Evolutionary conservation across 2,888 invertebrate genomes (phyloP).

Genomic region (Metalampra italica): DNA sequence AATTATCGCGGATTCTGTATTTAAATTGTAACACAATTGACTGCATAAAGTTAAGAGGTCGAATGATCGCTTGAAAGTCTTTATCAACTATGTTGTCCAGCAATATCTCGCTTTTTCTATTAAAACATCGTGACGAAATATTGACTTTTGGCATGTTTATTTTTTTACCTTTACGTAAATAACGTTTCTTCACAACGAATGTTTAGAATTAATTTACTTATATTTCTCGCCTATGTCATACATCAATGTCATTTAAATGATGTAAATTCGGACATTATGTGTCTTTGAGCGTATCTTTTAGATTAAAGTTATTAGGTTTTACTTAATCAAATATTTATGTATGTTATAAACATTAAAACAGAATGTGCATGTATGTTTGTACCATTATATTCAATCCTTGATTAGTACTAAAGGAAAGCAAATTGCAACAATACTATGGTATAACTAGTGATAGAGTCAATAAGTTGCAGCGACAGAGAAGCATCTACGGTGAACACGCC

Average conservation of each 20-base stretch:
- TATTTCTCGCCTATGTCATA: no score
- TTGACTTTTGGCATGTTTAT: not conserved
- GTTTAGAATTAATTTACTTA: no score
- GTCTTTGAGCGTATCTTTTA: no score
- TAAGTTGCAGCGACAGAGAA: constrained; percentile 11
- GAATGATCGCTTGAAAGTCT: not conserved
- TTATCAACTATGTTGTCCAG: not conserved
- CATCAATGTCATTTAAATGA: no score
- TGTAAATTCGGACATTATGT: no score
- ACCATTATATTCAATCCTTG: not conserved
- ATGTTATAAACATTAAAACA: no score
- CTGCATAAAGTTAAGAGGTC: not conserved
- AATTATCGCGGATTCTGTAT: not conserved
- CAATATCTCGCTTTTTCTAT: not conserved
- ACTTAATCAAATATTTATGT: no score
- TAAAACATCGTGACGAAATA: no score
- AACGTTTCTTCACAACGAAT: no score
- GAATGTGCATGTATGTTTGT: no score
- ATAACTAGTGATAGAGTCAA: constrained; percentile 12
- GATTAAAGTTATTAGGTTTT: no score
- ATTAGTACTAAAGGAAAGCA: constrained; percentile 6
- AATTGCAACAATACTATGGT: constrained; percentile 20
- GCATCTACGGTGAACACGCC: constrained; percentile 18
- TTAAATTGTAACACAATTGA: not conserved
- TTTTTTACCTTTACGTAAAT: no score